Conservation (phyloP, 2,113 vertebrate genomes). For the Macquaria ambigua region DNA sequence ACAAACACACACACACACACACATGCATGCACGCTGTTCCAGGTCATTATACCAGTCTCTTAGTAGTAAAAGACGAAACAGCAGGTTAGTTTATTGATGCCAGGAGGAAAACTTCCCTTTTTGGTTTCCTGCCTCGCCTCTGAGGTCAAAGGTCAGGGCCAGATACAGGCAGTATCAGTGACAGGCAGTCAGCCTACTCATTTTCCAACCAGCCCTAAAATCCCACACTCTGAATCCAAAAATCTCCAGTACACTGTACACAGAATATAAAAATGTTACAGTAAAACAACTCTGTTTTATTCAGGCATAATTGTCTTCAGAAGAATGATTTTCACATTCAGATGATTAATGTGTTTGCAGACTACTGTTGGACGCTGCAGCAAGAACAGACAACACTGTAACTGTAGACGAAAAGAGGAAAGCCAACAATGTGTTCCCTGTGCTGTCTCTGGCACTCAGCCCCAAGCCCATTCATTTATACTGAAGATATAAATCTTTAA, state of each 20-base stretch:
- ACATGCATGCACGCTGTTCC: neutral
- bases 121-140: neutral
- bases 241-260: neutral
- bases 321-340: neutral
- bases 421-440: neutral
- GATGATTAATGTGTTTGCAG: neutral
- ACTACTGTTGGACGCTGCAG: neutral
- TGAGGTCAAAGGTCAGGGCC: conserved; percentile 18
- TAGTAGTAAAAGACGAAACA: neutral
- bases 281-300: neutral
- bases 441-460: neutral
- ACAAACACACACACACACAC: conserved; percentile 10
- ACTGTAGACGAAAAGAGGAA: neutral
- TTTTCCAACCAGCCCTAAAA: neutral
- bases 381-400: neutral
- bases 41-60: conserved; percentile 40
- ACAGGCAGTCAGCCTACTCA: neutral
- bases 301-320: neutral
- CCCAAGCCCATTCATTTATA: neutral
- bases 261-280: neutral
- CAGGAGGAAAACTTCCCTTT: conserved; percentile 3
- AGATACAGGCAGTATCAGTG: neutral
- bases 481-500: neutral
- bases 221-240: neutral
- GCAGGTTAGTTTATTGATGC: conserved; percentile 4